phyloP scores from a whole-genome alignment of 2,797 vertebrate genomes.

The Helostoma temminkii region DNA sequence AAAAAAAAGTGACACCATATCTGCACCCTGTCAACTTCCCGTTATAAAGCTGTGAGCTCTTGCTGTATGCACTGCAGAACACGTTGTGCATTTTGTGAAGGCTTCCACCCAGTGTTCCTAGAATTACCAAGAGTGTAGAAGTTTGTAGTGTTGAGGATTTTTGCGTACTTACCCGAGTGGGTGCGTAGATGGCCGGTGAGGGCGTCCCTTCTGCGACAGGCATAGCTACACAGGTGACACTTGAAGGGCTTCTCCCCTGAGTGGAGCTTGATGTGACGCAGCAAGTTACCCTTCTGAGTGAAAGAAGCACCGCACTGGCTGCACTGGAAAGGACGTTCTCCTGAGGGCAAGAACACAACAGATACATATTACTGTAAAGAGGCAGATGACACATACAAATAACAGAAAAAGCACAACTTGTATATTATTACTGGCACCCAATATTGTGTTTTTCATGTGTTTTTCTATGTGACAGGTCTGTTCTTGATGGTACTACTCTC shows the following conservation, averaged over 20 bases:
- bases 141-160: background rate
- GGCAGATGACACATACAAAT: constrained; percentile 17
- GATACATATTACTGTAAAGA: constrained; percentile 42
- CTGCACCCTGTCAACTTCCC: constrained; percentile 66
- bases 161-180: constrained; percentile 90
- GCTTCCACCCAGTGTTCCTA: constrained; percentile 13
- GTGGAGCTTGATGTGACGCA: constrained; percentile 98
- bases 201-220: constrained; percentile 97
- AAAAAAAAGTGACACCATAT: constrained; percentile 66
- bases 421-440: constrained; percentile 18
- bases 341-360: constrained; percentile 75
- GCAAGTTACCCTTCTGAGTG: constrained; percentile 98
- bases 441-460: constrained; percentile 13
- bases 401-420: background rate
- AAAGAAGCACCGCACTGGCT: constrained; percentile 98
- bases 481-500: constrained; percentile 32
- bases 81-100: constrained; percentile 18
- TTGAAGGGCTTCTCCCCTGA: constrained; percentile 99
- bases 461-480: too few relatives aligned
- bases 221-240: constrained; percentile 98
- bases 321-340: constrained; percentile 98
- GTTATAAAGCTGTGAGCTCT: constrained; percentile 32
- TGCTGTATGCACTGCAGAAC: constrained; percentile 28
- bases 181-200: constrained; percentile 97
- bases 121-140: constrained; percentile 2